phyloP scores from a whole-genome alignment of 1,140 invertebrate species.

The Drosophila mayri region DNA sequence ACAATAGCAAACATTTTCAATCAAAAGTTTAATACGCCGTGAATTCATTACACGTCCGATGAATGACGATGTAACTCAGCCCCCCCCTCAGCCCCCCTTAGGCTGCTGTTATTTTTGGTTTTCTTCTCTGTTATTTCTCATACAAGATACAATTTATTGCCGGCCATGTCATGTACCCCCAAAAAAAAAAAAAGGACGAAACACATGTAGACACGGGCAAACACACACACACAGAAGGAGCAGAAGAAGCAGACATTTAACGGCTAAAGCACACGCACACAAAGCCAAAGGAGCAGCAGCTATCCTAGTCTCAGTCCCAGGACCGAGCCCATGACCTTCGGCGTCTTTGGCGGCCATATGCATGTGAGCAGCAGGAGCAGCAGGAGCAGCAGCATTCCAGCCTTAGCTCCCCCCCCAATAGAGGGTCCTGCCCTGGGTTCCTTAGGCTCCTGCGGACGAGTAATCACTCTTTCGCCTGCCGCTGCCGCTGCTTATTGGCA shows the following conservation, averaged over 20 bases:
- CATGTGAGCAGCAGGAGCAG: conserved; percentile 34
- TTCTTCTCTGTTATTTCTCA: conserved; percentile 54
- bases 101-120: conserved; percentile 71
- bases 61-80: conserved; percentile 41
- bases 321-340: conserved; percentile 65
- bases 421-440: not conserved
- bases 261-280: conserved; percentile 37
- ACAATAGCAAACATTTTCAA: conserved; percentile 54
- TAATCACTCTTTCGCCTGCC: conserved; percentile 64
- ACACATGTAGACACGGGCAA: conserved; percentile 51
- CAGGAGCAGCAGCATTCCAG: not conserved
- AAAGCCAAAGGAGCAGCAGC: not conserved
- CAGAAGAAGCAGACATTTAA: conserved; percentile 56
- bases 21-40: conserved; percentile 72
- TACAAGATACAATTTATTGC: conserved; percentile 82
- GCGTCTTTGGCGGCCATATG: conserved; percentile 67
- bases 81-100: not conserved
- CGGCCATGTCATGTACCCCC: conserved; percentile 57
- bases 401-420: no score
- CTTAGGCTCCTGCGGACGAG: conserved; percentile 28
- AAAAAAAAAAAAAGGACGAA: conserved; percentile 22
- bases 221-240: conserved; percentile 6
- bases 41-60: conserved; percentile 64
- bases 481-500: conserved; percentile 63
- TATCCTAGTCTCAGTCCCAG: not conserved